Evolutionary conservation across 2,113 vertebrate genomes (phyloP), one percentile per base, ranked within the genome.

Genomic region (Chaenocephalus aceratus): DNA sequence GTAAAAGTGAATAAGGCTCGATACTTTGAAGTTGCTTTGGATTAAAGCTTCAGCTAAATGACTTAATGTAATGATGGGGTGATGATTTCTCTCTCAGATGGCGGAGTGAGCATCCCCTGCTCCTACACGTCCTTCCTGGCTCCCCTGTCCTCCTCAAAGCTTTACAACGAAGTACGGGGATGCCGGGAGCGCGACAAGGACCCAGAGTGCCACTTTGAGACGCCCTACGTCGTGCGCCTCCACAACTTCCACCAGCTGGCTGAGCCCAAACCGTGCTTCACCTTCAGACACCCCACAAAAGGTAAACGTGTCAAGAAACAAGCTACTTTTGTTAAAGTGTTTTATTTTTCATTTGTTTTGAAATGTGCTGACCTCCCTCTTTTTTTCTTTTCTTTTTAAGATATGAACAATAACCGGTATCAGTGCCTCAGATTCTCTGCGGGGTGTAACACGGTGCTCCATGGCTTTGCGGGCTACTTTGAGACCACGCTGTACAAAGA

Each of bases 391-490:
- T 9, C 57, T 30, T 30, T 41, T 41, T 14, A 92, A 89, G 92
- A 96, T 77, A 95, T 95, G 93, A 96, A 97, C 88, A 98, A 97
- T 82, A 97, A 97, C 86, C 95, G 97, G 58, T 98, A 97, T 86
- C 95, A 96, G 79, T 96, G 94, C 77, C 94, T 98, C 86, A 91
- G 94, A 44, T 98, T 96, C 90, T 79, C 93, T 0, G 94, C 97
- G 69, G 94, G 90, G 9, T 96, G 96, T 86, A 97, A 97, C 89
- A 95, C 97, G 0, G 97, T 98, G 45, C 95, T 98, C 23, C 97
- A 98, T n/a, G 97, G 97, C 57, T 98, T 98, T 69, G 96, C 97
- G 2, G 97, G 97, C 41, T 98, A 98, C 93, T 98, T 98, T 72
- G 96, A 97, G 88, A 96, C 97, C 16, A 96, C 96, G 4, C 94